Conservation (phyloP, 2,888 invertebrate genomes). For the Tupiocoris notatus region DNA sequence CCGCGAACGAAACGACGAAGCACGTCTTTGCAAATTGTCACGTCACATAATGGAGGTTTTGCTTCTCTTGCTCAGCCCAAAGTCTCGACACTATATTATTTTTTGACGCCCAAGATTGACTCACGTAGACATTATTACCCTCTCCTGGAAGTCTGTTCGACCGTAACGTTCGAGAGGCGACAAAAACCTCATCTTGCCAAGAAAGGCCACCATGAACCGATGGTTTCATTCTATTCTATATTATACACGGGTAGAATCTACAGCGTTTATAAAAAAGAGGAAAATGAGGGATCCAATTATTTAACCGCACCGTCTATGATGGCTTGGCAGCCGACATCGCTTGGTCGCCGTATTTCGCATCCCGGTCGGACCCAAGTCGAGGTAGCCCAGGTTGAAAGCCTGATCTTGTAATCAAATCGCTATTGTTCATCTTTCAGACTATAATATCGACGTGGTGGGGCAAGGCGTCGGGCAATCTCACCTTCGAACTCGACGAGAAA, state of each 20-base stretch:
- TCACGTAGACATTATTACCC: conserved; percentile 43
- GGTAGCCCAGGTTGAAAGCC: background rate
- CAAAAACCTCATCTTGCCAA: conserved; percentile 41
- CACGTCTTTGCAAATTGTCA: conserved; percentile 46
- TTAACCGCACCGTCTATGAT: background rate
- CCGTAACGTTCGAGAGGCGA: background rate
- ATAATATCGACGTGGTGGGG: background rate
- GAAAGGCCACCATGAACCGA: conserved; percentile 12
- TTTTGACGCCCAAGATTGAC: conserved; percentile 41
- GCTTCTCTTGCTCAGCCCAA: background rate
- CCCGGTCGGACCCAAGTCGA: no score
- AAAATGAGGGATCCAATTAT: background rate
- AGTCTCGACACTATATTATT: background rate
- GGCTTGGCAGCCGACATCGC: no score
- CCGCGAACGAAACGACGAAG: conserved; percentile 23
- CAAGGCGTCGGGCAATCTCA: background rate
- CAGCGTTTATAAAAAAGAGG: background rate
- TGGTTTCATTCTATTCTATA: background rate
- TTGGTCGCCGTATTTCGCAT: no score
- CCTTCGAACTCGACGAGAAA: no score
- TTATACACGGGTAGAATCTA: background rate
- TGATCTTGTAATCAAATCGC: background rate
- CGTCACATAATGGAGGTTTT: conserved; percentile 42
- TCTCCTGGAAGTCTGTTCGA: background rate
- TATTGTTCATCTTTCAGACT: background rate